These are phyloP conservation scores for Nipponia nippon DNA, from an alignment of 2,113 vertebrate genomes.

Conservation along the genomic window DNA sequence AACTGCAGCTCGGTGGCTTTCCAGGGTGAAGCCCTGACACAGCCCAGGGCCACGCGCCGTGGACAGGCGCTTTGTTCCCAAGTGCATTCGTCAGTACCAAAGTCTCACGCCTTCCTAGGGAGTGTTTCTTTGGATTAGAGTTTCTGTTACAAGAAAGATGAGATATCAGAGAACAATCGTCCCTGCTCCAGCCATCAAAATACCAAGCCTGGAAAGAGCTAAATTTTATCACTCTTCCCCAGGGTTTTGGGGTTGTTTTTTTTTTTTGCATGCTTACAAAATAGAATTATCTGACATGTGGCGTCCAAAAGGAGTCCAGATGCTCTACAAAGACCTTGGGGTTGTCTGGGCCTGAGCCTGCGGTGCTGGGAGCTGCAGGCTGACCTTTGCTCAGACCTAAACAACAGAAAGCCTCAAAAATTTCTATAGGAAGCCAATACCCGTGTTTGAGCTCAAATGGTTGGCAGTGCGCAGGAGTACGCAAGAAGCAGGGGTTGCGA, in stretches of 20 bases:
- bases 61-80: background rate
- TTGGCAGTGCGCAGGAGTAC: background rate
- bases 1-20: background rate
- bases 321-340: background rate
- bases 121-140: conserved; percentile 2
- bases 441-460: background rate
- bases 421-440: background rate
- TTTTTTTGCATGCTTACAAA: background rate
- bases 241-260: background rate
- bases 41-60: background rate
- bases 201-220: background rate
- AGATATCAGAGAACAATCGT: background rate
- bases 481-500: background rate
- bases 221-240: conserved; percentile 1
- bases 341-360: background rate
- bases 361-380: background rate
- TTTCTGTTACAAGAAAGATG: conserved; percentile 12
- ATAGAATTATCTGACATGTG: background rate
- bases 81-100: background rate
- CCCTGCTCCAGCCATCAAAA: background rate
- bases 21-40: background rate
- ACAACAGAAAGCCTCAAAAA: background rate
- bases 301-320: background rate
- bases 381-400: background rate
- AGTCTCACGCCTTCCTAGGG: background rate